Conservation (phyloP, 2,113 vertebrate genomes). For the Chaetodon trifascialis region DNA sequence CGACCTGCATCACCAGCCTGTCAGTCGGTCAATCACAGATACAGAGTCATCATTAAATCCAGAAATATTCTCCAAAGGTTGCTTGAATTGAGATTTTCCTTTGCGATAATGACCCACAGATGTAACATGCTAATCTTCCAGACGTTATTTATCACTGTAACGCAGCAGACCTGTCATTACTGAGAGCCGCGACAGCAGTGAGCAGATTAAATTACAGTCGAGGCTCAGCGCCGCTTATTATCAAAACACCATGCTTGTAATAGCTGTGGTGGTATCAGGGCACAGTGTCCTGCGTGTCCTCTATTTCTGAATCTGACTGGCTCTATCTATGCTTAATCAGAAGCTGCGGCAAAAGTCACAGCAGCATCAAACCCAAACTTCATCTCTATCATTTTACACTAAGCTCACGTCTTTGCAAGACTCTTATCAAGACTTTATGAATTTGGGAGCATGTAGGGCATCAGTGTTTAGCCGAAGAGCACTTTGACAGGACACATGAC, state of each 20-base stretch:
- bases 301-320: neutral
- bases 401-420: neutral
- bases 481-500: neutral
- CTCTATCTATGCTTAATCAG: neutral
- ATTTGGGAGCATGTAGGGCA: neutral
- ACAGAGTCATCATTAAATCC: slow-evolving; percentile 2
- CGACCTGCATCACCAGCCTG: slow-evolving; percentile 26
- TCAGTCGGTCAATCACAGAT: slow-evolving; percentile 10
- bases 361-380: neutral
- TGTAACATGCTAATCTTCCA: neutral
- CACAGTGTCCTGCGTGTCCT: neutral
- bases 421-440: neutral
- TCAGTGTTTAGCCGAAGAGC: neutral
- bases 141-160: neutral
- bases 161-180: slow-evolving; percentile 20
- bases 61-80: neutral
- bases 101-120: slow-evolving; percentile 26
- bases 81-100: slow-evolving; percentile 6
- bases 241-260: slow-evolving; percentile 5
- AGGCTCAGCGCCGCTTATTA: slow-evolving; percentile 5
- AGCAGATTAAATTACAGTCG: slow-evolving; percentile 21
- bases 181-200: neutral
- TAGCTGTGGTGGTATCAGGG: slow-evolving; percentile 2
- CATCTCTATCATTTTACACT: neutral
- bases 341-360: slow-evolving; percentile 15